Conservation (phyloP, 2,113 vertebrate species). For the Pantherophis guttatus region DNA sequence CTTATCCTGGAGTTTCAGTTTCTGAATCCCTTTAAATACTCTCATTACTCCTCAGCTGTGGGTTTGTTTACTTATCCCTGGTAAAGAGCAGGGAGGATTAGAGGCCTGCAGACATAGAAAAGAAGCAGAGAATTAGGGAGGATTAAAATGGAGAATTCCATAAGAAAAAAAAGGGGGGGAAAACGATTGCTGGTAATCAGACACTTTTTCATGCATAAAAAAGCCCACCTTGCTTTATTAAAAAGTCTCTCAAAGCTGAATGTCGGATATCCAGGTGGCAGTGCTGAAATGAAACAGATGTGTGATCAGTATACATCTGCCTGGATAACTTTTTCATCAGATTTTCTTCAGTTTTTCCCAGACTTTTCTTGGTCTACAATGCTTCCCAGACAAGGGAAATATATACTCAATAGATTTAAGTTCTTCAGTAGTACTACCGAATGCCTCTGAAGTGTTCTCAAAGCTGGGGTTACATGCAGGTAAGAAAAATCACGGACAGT, state of each 20-base stretch:
- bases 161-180: background rate
- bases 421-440: background rate
- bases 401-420: background rate
- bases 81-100: background rate
- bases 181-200: background rate
- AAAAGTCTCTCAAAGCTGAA: background rate
- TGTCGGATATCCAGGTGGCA: background rate
- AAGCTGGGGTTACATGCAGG: background rate
- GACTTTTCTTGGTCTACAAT: background rate
- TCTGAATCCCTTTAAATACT: background rate
- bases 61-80: background rate
- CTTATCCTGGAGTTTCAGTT: background rate
- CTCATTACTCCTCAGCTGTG: background rate
- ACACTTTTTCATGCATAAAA: background rate
- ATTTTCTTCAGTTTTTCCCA: background rate
- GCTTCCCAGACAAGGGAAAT: background rate
- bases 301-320: background rate
- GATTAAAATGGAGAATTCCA: background rate
- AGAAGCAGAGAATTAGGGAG: background rate
- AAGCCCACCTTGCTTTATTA: background rate
- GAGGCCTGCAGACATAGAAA: background rate
- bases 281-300: background rate
- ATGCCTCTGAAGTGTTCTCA: background rate
- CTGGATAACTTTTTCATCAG: too few species aligned
- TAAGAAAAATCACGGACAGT: background rate